A percentile compares a stretch with the other conserved stretches of the same genome.
Conservation (phyloP, 2,797 vertebrate genomes). For the Sorex maritimensis region DNA sequence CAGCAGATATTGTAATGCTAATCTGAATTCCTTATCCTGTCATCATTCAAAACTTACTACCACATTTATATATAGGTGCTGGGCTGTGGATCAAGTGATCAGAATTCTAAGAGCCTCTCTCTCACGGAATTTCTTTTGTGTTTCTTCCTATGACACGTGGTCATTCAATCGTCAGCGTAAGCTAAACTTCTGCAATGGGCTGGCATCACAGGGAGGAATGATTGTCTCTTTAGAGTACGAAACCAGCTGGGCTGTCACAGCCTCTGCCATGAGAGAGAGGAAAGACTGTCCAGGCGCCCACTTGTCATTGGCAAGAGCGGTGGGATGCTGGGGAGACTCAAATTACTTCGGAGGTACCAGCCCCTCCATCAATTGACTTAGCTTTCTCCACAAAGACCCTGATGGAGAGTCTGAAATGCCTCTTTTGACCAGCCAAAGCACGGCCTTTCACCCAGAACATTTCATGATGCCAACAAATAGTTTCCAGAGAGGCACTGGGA, state of each 20-base stretch:
- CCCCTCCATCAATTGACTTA: constrained; percentile 78
- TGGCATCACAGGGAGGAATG: constrained; percentile 63
- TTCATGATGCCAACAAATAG: constrained; percentile 81
- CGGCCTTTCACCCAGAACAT: constrained; percentile 67
- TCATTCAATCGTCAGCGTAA: constrained; percentile 31
- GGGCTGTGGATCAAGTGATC: background rate
- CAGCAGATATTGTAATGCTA: background rate
- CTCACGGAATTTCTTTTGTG: constrained; percentile 13
- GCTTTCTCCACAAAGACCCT: constrained; percentile 79
- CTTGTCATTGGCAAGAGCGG: constrained; percentile 84
- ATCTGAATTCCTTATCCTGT: background rate
- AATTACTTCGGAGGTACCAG: constrained; percentile 79
- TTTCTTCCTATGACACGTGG: background rate
- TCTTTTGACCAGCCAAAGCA: constrained; percentile 76
- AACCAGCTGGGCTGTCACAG: constrained; percentile 83
- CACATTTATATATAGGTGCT: background rate
- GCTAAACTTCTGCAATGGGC: constrained; percentile 57
- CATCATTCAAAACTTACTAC: background rate
- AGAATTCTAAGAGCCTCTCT: background rate
- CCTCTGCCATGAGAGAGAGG: constrained; percentile 74
- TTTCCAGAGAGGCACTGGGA: constrained; percentile 85
- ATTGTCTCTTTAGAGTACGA: constrained; percentile 72
- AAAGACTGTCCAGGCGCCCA: constrained; percentile 81
- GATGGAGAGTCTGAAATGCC: constrained; percentile 75
- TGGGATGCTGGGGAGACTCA: constrained; percentile 73